A percentile compares a stretch with the other conserved stretches of the same genome.
Evolutionary conservation across 2,888 invertebrate species (phyloP).

Genomic region (Corythucha ciliata): DNA sequence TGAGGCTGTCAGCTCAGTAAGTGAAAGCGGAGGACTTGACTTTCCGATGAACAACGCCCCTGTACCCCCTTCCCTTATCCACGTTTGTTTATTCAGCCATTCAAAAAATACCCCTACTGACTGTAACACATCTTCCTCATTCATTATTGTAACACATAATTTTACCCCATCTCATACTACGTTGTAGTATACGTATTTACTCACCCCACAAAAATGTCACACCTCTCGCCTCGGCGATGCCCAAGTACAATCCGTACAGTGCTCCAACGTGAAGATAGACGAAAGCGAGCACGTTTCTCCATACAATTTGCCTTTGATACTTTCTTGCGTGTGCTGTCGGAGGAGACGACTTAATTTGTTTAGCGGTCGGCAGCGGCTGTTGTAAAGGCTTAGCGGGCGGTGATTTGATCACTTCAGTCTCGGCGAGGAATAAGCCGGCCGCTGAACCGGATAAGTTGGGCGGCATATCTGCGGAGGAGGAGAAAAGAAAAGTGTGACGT

Average conservation of each 20-base stretch:
- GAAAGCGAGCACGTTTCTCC: slow-evolving; percentile 69
- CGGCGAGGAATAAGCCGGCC: slow-evolving; percentile 47
- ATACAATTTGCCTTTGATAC: slow-evolving; percentile 57
- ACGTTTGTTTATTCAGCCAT: background rate
- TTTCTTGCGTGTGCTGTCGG: background rate
- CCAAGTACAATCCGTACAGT: slow-evolving; percentile 54
- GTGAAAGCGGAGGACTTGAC: no score
- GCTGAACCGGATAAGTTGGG: slow-evolving; percentile 53
- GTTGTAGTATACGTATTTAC: slow-evolving; percentile 38
- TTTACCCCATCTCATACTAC: no score
- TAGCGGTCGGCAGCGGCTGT: slow-evolving; percentile 41
- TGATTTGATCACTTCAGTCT: slow-evolving; percentile 39
- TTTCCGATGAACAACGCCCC: no score
- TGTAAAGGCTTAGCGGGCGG: slow-evolving; percentile 35
- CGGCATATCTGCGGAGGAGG: slow-evolving; percentile 44
- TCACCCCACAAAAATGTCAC: slow-evolving; percentile 50
- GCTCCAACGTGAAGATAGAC: slow-evolving; percentile 57
- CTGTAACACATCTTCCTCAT: background rate
- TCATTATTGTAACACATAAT: no score
- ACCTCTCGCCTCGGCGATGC: slow-evolving; percentile 44
- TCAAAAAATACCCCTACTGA: background rate
- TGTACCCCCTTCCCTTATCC: no score
- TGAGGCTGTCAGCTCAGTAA: no score
- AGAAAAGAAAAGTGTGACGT: no score
- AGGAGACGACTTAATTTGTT: background rate